Base-by-base conservation (phyloP, 30 jellyfish, hydroid and myxozoan genomes). In the Turritopsis dohrnii region DNA sequence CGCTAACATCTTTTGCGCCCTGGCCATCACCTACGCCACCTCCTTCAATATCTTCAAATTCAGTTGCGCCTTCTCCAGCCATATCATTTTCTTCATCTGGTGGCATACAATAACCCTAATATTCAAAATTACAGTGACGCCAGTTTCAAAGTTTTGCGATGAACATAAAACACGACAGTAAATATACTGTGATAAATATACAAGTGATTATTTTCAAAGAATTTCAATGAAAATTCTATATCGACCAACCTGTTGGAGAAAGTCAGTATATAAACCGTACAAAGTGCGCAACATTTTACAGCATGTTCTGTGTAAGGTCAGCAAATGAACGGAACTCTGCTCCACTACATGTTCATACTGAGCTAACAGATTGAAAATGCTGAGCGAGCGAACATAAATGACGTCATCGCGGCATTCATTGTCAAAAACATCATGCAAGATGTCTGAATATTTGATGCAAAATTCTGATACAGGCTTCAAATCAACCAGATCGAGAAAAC, bases 1-100 rank as follows among this genome's bases (percentile, higher is more conserved):
- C 91, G 79, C 96, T 87, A 79, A 94, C 99, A 86, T 94, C 99
- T 72, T 94, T 94, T 65, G 87, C 88, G 21, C 99, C 99, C 81
- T 89, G 94, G 8, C 99, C 99, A 66, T 89, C 97, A 52, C 99
- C 99, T 18, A 94, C 69, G 18, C 99, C 99, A n/a, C 99, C 95
- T 22, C 90, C 94, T 75, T 83, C 88, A 72, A 89, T 87, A 76
- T 94, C 97, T 80, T 94, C 96, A 79, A 94, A 94, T 72, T 94
- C 95, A 29, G 99, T 94, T 24, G 97, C 96, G 8, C 97, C 99
- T 74, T 89, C 97, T 29, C 95, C 96, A 0, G 87, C 76, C n/a
- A 87, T 81, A 71, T 84, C 90, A 4, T 65, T 82, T 16, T 75
- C 89, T 75, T 85, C 97, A 0, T 86, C 99, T 16, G 96, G 96